Base-by-base conservation (phyloP, 2,888 invertebrate genomes). In the Globia sparganii region DNA sequence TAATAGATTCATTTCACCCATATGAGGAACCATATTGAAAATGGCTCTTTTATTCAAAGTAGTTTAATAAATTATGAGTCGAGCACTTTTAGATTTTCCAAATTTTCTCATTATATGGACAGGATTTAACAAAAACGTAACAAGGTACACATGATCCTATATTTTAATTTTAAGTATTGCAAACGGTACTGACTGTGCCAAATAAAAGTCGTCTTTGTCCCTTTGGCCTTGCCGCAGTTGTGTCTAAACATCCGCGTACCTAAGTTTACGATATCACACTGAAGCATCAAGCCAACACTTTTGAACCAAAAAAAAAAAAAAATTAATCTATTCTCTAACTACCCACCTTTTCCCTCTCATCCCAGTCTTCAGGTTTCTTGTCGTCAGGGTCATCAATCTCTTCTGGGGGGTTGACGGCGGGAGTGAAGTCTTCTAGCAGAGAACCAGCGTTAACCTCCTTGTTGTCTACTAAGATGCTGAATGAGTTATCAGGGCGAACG, bases 401-500 rank as follows among this genome's bases (percentile, higher is more conserved):
- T 84, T 98, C 97, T 0, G 99, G 98, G 2, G 99, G 99, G 97
- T 99, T 99, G 25, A 99, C 99, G 4, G 99, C 96, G 0, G 99
- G 99, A 8, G 97, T 98, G 93, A 99, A 98, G 95, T 99, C 99
- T 81, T 98, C 98, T 59, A 99, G 94, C 78, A 99, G 95, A 21
- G 98, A 98, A 21, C 99, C 99, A 43, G 98, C 97, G 92, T 99
- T 99, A 4, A 99, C 97, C 69, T 98, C 97, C 91, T 98, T 98
- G 90, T 98, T 97, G 95, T 99, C 99, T 2, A 99, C 97, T 77
- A 98, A 97, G 9, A 99, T 99, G 94, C 98, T 98, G 95, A 99
- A 99, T 0, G 99, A 99, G 96, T 99, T 99, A 96, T 99, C 99
- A 0, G 99, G 98, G 37, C 98, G 98, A 31, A 99, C 97, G 86